Conservation (phyloP, 2,113 vertebrate species). For the Cheirogaleus medius region DNA sequence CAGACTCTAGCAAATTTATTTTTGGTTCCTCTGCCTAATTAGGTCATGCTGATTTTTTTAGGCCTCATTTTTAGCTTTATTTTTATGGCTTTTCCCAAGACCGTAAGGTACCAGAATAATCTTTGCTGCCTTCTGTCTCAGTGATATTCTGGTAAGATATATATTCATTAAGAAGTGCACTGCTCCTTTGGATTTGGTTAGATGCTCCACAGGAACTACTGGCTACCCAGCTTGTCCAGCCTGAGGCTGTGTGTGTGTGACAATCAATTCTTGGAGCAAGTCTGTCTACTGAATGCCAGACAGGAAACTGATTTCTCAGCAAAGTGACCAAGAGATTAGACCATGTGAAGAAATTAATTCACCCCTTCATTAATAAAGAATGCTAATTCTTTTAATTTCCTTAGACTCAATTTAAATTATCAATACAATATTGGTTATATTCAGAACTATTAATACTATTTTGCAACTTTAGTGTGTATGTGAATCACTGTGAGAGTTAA, state of each 20-base stretch:
- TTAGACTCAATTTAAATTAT: neutral
- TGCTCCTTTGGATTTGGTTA: neutral
- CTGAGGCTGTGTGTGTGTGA: neutral
- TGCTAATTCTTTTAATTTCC: neutral
- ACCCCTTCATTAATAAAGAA: neutral
- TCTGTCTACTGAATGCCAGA: neutral
- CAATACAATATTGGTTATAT: neutral
- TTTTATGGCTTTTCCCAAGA: constrained; percentile 42
- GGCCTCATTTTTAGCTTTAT: neutral
- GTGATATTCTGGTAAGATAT: constrained; percentile 17
- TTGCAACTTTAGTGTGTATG: neutral
- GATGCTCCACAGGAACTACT: neutral
- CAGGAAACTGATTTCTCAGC: neutral
- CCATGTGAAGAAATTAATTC: neutral
- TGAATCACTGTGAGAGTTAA: neutral
- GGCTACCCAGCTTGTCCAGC: neutral
- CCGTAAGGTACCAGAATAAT: constrained; percentile 20
- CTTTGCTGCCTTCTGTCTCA: neutral
- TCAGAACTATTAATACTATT: neutral
- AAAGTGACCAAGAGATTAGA: neutral
- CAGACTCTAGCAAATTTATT: neutral
- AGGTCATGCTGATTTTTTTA: constrained; percentile 45
- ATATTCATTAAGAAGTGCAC: neutral
- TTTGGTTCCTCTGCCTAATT: constrained; percentile 50
- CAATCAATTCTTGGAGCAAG: neutral